Evolutionary conservation across 2,888 invertebrate species (phyloP).

Genomic region (Bombylius discolor): DNA sequence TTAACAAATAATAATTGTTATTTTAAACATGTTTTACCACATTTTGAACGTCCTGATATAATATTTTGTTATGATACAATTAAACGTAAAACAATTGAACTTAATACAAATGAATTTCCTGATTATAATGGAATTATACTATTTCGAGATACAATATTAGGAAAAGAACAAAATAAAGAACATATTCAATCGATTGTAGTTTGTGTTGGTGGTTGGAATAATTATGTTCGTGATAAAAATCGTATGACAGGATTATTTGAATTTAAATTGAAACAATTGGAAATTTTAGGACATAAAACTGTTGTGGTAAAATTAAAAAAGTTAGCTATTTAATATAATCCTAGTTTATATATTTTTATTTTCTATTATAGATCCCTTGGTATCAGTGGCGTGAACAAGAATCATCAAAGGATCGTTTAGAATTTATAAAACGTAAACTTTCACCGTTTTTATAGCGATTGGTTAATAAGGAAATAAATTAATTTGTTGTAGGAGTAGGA

Average conservation of each 20-base stretch:
- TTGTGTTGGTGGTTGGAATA: constrained; percentile 48
- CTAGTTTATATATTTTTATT: constrained; percentile 1
- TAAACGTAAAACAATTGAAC: constrained; percentile 39
- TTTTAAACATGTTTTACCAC: constrained; percentile 50
- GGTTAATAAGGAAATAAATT: too few species aligned
- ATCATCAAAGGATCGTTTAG: constrained; percentile 23
- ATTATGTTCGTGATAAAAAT: constrained; percentile 40
- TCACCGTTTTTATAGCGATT: constrained; percentile 12
- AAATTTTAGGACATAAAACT: constrained; percentile 45
- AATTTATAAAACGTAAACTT: constrained; percentile 26
- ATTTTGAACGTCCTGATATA: constrained; percentile 51
- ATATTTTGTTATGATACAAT: constrained; percentile 44
- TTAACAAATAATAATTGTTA: constrained; percentile 29
- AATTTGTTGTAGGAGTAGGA: too few species aligned
- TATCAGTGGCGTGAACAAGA: constrained; percentile 36
- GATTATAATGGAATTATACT: constrained; percentile 37
- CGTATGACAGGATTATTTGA: constrained; percentile 43
- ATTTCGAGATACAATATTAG: constrained; percentile 20
- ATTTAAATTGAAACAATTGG: constrained; percentile 52
- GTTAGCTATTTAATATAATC: not conserved
- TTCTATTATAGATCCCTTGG: constrained; percentile 41
- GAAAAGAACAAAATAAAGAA: constrained; percentile 14
- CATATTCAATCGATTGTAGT: constrained; percentile 42
- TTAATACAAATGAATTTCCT: constrained; percentile 38
- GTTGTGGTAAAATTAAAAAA: constrained; percentile 35